Conservation (phyloP, 2,888 invertebrate species). For the Stenotaenia linearis region DNA sequence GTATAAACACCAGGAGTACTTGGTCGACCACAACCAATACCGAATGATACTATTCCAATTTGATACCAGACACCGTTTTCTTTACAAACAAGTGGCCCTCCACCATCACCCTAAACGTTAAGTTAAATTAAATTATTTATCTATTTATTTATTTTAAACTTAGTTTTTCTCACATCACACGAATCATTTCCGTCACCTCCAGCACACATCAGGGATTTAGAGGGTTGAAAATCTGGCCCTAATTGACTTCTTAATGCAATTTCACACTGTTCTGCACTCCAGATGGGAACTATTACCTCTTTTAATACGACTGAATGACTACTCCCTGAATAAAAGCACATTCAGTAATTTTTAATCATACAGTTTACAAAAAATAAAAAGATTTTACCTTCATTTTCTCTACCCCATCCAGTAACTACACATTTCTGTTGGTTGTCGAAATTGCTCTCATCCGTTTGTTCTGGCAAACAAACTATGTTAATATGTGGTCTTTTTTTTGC, state of each 20-base stretch:
- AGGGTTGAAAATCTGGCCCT: slow-evolving; percentile 46
- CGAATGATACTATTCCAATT: slow-evolving; percentile 48
- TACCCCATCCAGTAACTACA: slow-evolving; percentile 50
- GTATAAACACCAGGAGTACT: slow-evolving; percentile 50
- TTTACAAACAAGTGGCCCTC: slow-evolving; percentile 49
- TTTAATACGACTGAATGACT: slow-evolving; percentile 49
- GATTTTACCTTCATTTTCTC: slow-evolving; percentile 45
- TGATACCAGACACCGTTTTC: slow-evolving; percentile 48
- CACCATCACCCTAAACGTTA: slow-evolving; percentile 48
- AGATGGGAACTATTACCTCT: slow-evolving; percentile 48
- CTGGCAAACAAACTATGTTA: slow-evolving; percentile 46
- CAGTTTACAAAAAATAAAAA: neutral
- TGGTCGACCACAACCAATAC: slow-evolving; percentile 44
- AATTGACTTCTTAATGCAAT: slow-evolving; percentile 45
- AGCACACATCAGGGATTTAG: slow-evolving; percentile 47
- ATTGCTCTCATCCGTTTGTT: slow-evolving; percentile 37
- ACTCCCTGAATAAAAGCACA: slow-evolving; percentile 40
- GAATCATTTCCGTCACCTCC: slow-evolving; percentile 49
- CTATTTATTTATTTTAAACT: neutral
- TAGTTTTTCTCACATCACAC: slow-evolving; percentile 50
- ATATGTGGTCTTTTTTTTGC: slow-evolving; percentile 44
- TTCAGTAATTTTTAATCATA: no score
- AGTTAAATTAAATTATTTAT: neutral
- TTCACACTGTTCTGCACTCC: slow-evolving; percentile 46
- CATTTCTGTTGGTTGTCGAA: slow-evolving; percentile 41